phyloP scores from a whole-genome alignment of 2,888 invertebrate species.

The Petrolisthes manimaculis region DNA sequence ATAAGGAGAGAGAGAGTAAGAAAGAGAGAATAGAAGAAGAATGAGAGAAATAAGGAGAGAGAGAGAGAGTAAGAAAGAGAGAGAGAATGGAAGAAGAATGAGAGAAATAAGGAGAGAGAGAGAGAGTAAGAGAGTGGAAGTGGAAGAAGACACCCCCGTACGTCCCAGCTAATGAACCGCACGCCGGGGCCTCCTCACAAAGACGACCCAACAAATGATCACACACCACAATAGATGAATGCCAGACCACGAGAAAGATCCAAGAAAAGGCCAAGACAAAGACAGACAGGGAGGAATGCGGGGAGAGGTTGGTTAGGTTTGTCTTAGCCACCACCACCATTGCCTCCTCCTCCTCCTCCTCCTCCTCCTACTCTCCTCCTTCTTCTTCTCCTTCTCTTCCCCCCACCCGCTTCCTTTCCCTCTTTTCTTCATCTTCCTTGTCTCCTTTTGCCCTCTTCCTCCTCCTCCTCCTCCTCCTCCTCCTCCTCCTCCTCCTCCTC shows the following conservation, averaged over 20 bases:
- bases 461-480: neutral
- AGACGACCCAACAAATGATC: constrained; percentile 41
- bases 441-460: neutral
- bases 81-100: neutral
- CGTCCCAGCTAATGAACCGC: constrained; percentile 43
- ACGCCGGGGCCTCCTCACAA: constrained; percentile 19
- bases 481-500: neutral
- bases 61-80: neutral
- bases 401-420: neutral
- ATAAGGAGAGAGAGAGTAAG: neutral
- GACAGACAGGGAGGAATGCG: constrained; percentile 16
- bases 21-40: neutral
- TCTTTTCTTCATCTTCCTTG: constrained; percentile 8
- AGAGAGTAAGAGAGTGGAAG: neutral
- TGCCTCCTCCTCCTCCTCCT: neutral
- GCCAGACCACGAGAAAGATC: constrained; percentile 33
- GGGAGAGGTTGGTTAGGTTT: constrained; percentile 35
- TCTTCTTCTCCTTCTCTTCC: neutral
- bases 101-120: no score
- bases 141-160: constrained; percentile 23
- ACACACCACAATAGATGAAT: constrained; percentile 34
- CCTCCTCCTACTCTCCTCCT: neutral
- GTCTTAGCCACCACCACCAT: constrained; percentile 14
- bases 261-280: constrained; percentile 53
- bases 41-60: neutral